Conservation (phyloP, 1,140 invertebrate genomes). For the Nixonia krombeini region DNA sequence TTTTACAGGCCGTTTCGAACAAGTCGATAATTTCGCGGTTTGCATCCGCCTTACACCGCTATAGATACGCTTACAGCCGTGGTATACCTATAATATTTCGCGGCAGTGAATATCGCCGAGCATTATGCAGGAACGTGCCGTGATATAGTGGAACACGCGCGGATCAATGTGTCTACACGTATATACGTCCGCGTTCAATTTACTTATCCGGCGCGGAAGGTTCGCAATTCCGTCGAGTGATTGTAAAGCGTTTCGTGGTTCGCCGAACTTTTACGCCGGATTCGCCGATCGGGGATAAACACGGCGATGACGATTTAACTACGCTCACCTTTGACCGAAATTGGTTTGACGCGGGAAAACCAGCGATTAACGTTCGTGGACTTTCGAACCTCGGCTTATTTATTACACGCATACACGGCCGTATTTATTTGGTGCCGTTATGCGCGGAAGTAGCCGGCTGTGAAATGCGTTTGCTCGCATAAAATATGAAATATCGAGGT, state of each 20-base stretch:
- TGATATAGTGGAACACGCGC: constrained; percentile 22
- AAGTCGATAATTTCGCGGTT: no score
- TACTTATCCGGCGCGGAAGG: constrained; percentile 34
- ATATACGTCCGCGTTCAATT: constrained; percentile 23
- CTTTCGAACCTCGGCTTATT: constrained; percentile 13
- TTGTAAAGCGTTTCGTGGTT: constrained; percentile 19
- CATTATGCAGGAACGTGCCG: constrained; percentile 7
- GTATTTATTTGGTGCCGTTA: no score
- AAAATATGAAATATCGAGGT: no score
- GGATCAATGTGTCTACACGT: constrained; percentile 17
- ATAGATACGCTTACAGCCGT: no score
- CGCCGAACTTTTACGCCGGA: constrained; percentile 8
- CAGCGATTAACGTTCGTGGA: no score
- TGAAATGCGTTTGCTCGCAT: no score
- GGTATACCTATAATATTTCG: constrained; percentile 4
- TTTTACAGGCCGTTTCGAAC: no score
- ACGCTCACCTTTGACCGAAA: background rate
- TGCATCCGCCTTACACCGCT: no score
- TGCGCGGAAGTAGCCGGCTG: no score
- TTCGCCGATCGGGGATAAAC: background rate
- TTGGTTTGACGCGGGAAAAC: no score
- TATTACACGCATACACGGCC: no score
- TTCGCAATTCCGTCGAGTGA: constrained; percentile 30
- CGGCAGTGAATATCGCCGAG: background rate
- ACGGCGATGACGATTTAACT: background rate